A percentile compares a stretch with the other conserved stretches of the same genome.
Evolutionary conservation across 2,113 vertebrate genomes (phyloP).

Genomic region (Xenopus borealis): DNA sequence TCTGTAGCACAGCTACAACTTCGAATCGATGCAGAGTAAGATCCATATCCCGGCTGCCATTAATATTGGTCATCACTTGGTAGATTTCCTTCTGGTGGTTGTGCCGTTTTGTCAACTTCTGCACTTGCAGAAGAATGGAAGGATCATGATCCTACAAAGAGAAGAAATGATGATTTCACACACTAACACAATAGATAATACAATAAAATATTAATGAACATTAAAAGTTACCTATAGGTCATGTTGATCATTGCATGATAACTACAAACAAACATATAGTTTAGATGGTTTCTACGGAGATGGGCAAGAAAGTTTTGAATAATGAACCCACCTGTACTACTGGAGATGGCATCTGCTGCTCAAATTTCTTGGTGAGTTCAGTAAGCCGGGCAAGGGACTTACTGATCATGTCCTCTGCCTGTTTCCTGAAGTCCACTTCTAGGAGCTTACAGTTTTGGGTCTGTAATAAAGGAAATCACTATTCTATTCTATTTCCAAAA

Average conservation of each 20-base stretch:
- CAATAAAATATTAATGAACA: no score
- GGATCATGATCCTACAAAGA: constrained; percentile 71
- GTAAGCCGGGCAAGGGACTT: constrained; percentile 61
- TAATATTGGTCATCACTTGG: constrained; percentile 74
- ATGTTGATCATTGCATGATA: no score
- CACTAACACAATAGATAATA: no score
- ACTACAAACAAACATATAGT: no score
- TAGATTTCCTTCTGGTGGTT: constrained; percentile 75
- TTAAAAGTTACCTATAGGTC: no score
- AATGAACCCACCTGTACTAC: constrained; percentile 65
- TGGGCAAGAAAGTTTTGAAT: neutral
- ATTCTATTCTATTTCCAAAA: neutral
- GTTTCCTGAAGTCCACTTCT: constrained; percentile 73
- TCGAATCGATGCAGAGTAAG: constrained; percentile 81
- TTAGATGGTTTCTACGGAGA: neutral
- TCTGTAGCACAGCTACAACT: constrained; percentile 81
- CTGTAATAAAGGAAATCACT: constrained; percentile 55
- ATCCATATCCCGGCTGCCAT: constrained; percentile 79
- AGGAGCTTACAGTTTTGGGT: constrained; percentile 73
- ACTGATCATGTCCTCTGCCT: constrained; percentile 68
- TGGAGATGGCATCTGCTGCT: constrained; percentile 67
- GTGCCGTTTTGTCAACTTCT: constrained; percentile 72
- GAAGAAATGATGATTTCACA: no score
- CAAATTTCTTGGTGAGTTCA: constrained; percentile 69
- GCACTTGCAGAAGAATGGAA: constrained; percentile 70